phyloP scores from a whole-genome alignment of 2,113 vertebrate species.

The Ageneiosus marmoratus region DNA sequence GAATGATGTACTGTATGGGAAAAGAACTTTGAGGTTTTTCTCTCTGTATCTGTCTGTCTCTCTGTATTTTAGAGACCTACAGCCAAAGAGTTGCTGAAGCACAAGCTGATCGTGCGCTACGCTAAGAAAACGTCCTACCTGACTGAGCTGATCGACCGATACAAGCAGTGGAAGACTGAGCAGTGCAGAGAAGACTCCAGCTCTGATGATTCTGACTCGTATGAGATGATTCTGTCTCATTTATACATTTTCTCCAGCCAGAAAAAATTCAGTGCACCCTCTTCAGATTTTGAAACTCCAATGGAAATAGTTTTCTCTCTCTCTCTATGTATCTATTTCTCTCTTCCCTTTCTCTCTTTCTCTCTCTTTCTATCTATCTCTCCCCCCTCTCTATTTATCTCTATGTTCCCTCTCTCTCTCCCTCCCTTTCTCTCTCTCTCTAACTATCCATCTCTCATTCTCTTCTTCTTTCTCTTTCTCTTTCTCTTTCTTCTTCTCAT shows the following conservation, averaged over 20 bases:
- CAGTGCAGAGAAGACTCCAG: conserved; percentile 88
- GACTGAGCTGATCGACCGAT: conserved; percentile 94
- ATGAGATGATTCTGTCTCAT: conserved; percentile 55
- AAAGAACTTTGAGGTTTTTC: neutral
- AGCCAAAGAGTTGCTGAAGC: conserved; percentile 95
- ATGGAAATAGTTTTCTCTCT: neutral
- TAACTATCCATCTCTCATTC: no score
- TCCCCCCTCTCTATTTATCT: no score
- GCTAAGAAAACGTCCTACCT: conserved; percentile 96
- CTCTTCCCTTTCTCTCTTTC: neutral
- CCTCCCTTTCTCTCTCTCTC: conserved; percentile 26
- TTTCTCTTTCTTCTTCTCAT: neutral
- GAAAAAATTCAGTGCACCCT: no score
- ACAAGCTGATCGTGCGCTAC: conserved; percentile 93
- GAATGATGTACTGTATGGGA: neutral
- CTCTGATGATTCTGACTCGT: conserved; percentile 94
- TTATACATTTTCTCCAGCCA: neutral
- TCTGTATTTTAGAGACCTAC: conserved; percentile 83
- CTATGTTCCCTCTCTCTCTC: neutral
- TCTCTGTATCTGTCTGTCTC: neutral
- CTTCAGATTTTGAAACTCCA: neutral
- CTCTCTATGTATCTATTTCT: neutral
- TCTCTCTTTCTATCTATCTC: conserved; percentile 36
- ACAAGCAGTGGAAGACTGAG: conserved; percentile 94
- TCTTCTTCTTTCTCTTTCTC: neutral